A percentile compares a stretch with the other conserved stretches of the same genome.
These are phyloP conservation scores for Ditylenchus dipsaci DNA, from an alignment of 1,140 invertebrate genomes.

Conservation along the genomic window DNA sequence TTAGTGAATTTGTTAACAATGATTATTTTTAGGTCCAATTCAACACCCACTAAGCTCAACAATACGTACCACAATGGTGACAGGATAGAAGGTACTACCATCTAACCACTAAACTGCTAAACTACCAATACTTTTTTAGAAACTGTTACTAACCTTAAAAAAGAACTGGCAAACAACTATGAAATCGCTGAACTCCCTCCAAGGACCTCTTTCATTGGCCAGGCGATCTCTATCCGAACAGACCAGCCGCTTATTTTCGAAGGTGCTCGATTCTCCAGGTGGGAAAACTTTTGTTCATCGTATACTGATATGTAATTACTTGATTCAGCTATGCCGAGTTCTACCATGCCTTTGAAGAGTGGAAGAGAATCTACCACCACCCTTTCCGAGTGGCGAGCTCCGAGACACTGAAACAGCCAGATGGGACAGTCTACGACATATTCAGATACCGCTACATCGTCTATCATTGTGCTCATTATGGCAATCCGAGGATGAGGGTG, in stretches of 20 bases:
- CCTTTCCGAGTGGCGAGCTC: conserved; percentile 52
- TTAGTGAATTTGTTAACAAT: too few species aligned
- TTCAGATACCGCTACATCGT: conserved; percentile 53
- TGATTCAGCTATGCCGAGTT: conserved; percentile 35
- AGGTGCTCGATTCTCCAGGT: conserved; percentile 10
- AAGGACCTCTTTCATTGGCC: background rate
- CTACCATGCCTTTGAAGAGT: conserved; percentile 38
- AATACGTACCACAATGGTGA: background rate
- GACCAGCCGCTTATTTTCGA: conserved; percentile 2
- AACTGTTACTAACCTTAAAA: background rate
- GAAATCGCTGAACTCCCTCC: background rate
- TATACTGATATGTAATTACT: background rate
- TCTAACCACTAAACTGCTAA: too few species aligned
- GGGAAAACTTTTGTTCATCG: background rate
- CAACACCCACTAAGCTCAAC: background rate
- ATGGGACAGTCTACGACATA: conserved; percentile 16
- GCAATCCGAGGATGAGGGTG: conserved; percentile 42
- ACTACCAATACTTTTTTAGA: background rate
- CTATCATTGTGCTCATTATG: conserved; percentile 52
- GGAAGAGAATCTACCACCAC: conserved; percentile 42
- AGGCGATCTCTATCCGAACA: background rate
- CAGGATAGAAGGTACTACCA: too few species aligned
- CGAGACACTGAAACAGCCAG: conserved; percentile 28
- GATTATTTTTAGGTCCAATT: too few species aligned
- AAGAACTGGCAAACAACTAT: background rate